Percentiles rank a stretch among this genome's conserved stretches.
Conservation (phyloP, 2,113 vertebrate genomes). For the Cavia aperea region DNA sequence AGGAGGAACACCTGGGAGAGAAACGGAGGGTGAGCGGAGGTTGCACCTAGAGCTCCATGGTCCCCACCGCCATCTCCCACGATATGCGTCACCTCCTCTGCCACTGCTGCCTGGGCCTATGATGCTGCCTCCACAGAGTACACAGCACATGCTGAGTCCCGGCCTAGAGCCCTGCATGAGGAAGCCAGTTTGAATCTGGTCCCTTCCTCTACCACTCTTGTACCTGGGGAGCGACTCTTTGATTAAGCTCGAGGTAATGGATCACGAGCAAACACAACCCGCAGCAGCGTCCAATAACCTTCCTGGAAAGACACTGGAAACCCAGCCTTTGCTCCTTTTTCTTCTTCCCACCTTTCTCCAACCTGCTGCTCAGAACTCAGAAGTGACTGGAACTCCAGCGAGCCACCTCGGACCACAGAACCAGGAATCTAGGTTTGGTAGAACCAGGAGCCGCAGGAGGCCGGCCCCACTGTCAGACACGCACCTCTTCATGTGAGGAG, state of each 20-base stretch:
- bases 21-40: not conserved
- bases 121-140: not conserved
- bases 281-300: not conserved
- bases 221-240: too few relatives aligned
- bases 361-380: not conserved
- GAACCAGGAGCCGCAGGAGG: not conserved
- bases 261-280: not conserved
- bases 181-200: not conserved
- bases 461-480: not conserved
- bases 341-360: not conserved
- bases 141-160: not conserved
- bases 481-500: not conserved
- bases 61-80: not conserved
- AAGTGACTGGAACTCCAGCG: slow-evolving; percentile 11
- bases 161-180: not conserved
- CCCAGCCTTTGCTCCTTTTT: not conserved
- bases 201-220: not conserved
- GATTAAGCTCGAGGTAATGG: not conserved
- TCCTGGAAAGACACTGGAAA: not conserved
- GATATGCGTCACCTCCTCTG: too few relatives aligned
- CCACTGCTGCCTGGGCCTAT: not conserved
- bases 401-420: not conserved
- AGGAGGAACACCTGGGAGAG: not conserved
- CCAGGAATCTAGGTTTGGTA: not conserved
- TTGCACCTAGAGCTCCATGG: not conserved